Percentiles rank a stretch among this genome's conserved stretches.
phyloP scores from a whole-genome alignment of 2,797 vertebrate genomes.

The Setipinna tenuifilis region DNA sequence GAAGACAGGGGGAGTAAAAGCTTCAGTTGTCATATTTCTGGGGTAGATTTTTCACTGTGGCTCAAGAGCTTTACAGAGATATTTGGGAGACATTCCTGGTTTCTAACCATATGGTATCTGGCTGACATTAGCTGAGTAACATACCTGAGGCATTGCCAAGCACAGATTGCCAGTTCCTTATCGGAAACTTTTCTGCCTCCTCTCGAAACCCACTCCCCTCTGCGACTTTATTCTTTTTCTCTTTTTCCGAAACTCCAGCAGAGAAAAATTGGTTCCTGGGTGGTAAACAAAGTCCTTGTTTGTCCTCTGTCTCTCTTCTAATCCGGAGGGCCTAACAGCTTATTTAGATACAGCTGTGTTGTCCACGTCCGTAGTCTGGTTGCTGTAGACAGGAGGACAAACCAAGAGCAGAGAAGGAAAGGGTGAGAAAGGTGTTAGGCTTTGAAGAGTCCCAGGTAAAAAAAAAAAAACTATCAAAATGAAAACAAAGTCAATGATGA shows the following conservation, averaged over 20 bases:
- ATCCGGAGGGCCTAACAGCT: constrained; percentile 46
- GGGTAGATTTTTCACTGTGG: not conserved
- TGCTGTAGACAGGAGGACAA: constrained; percentile 37
- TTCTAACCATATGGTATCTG: not conserved
- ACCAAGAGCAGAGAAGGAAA: constrained; percentile 28
- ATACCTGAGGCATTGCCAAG: constrained; percentile 99
- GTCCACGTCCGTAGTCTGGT: constrained; percentile 45
- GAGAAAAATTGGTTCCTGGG: constrained; percentile 53
- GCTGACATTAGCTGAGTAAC: constrained; percentile 32
- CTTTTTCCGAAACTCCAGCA: constrained; percentile 54
- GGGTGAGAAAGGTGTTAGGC: not conserved
- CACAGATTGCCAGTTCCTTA: constrained; percentile 83
- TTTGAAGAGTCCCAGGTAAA: not conserved
- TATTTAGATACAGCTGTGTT: constrained; percentile 37
- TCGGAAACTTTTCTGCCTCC: constrained; percentile 84
- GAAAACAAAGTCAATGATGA: not conserved
- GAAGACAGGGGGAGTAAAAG: too few relatives aligned
- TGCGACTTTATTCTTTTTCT: constrained; percentile 69
- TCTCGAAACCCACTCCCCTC: constrained; percentile 79
- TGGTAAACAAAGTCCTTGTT: constrained; percentile 21
- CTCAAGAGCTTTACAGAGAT: not conserved
- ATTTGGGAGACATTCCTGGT: not conserved
- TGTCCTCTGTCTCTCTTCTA: constrained; percentile 10
- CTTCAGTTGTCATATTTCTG: not conserved
- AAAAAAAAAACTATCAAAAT: not conserved